Evolutionary conservation across 2,797 vertebrate genomes (phyloP).

Genomic region (Uromys caudimaculatus): DNA sequence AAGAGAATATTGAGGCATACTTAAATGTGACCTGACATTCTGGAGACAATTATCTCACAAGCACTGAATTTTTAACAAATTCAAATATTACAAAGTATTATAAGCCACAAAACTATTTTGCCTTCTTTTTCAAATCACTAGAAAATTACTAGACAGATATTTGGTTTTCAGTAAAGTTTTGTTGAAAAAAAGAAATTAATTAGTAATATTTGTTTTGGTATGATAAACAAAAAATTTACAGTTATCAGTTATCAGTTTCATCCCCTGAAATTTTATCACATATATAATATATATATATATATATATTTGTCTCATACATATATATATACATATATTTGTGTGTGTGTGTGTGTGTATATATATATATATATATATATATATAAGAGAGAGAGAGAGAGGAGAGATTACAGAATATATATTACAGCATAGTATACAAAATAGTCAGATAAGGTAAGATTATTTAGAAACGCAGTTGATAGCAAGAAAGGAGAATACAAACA

Average conservation of each 20-base stretch:
- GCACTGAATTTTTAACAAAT: conserved; percentile 7
- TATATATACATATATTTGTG: no score
- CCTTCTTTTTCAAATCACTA: not conserved
- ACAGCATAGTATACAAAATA: not conserved
- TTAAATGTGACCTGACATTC: not conserved
- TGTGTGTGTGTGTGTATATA: no score
- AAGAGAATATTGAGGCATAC: not conserved
- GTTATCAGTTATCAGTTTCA: not conserved
- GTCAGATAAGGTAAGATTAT: not conserved
- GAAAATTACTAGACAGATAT: not conserved
- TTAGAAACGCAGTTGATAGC: not conserved
- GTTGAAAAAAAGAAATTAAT: not conserved
- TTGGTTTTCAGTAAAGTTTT: not conserved
- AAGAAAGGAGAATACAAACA: not conserved
- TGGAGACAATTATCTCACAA: not conserved
- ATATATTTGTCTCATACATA: no score
- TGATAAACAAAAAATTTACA: not conserved
- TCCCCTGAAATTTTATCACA: not conserved
- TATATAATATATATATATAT: no score
- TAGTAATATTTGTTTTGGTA: not conserved
- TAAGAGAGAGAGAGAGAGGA: rapidly evolving
- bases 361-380: no score
- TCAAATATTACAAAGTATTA: not conserved
- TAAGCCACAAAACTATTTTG: not conserved
- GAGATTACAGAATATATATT: no score